A percentile compares a stretch with the other conserved stretches of the same genome.
phyloP scores from a whole-genome alignment of 2,888 invertebrate genomes.

The Drymonia ruficornis region DNA sequence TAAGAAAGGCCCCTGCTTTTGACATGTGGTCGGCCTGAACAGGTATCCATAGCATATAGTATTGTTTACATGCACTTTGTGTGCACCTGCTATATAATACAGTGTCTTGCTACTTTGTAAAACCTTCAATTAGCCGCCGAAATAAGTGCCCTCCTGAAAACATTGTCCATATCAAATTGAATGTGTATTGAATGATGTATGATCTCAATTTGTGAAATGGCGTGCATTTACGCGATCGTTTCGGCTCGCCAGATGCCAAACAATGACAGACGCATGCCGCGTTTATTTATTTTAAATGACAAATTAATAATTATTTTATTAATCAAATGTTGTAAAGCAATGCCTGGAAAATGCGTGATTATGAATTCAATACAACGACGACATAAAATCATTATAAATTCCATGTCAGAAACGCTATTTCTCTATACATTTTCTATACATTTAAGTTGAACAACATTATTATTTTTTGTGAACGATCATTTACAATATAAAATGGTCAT shows the following conservation, averaged over 20 bases:
- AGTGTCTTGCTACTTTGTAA: conserved; percentile 9
- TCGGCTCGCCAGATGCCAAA: conserved; percentile 58
- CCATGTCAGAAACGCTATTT: neutral
- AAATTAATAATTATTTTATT: conserved; percentile 47
- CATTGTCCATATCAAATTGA: conserved; percentile 51
- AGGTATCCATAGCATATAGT: no score
- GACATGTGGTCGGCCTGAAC: no score
- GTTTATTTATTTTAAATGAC: conserved; percentile 53
- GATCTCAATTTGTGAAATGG: conserved; percentile 68
- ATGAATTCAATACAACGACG: conserved; percentile 9
- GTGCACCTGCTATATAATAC: conserved; percentile 10
- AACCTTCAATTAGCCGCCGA: conserved; percentile 38
- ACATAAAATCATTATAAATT: neutral
- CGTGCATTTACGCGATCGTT: conserved; percentile 58
- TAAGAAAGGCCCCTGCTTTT: neutral
- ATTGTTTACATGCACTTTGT: no score
- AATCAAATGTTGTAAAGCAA: conserved; percentile 40
- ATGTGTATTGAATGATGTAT: conserved; percentile 63
- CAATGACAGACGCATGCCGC: conserved; percentile 50
- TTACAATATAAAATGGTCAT: no score
- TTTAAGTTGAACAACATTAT: no score
- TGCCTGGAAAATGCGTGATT: conserved; percentile 7
- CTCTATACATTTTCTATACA: no score
- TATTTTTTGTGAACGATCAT: no score
- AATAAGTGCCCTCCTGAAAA: conserved; percentile 45